Conservation (phyloP, 1,140 invertebrate genomes). For the Temnothorax curvispinosus region DNA sequence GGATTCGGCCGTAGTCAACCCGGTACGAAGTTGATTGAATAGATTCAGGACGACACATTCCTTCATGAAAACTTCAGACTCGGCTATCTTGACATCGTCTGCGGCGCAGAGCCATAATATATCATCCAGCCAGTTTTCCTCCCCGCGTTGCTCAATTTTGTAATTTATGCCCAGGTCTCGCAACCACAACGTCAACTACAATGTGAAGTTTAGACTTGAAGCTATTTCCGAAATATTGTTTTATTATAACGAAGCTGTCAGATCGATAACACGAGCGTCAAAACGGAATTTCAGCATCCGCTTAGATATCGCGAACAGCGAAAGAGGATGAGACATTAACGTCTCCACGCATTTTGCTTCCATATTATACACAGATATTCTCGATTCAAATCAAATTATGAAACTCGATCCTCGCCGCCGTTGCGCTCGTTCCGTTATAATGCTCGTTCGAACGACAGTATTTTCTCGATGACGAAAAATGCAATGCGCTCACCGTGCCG, state of each 20-base stretch:
- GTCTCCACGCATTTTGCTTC: not conserved
- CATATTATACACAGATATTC: not conserved
- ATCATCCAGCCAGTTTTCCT: conserved; percentile 76
- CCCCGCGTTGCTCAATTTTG: conserved; percentile 57
- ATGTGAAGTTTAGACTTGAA: conserved; percentile 52
- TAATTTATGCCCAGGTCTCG: conserved; percentile 79
- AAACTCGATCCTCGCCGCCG: not conserved
- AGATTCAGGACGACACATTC: conserved; percentile 80
- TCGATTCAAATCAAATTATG: not conserved
- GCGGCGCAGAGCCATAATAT: conserved; percentile 80
- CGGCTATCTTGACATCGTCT: conserved; percentile 64
- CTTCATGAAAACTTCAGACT: conserved; percentile 77
- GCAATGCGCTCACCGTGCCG: conserved; percentile 72
- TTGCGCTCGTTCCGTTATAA: not conserved
- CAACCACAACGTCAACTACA: conserved; percentile 82
- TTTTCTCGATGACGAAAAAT: not conserved
- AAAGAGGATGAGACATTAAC: conserved; percentile 5
- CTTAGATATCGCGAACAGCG: not conserved
- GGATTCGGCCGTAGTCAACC: conserved; percentile 74
- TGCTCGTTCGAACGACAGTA: not conserved
- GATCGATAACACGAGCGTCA: conserved; percentile 16
- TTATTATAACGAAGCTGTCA: not conserved
- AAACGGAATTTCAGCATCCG: conserved; percentile 6
- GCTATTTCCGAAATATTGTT: not conserved
- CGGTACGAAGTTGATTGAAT: conserved; percentile 80